A percentile compares a stretch with the other conserved stretches of the same genome.
phyloP scores from a whole-genome alignment of 2,113 vertebrate species.

The Pluvialis apricaria region DNA sequence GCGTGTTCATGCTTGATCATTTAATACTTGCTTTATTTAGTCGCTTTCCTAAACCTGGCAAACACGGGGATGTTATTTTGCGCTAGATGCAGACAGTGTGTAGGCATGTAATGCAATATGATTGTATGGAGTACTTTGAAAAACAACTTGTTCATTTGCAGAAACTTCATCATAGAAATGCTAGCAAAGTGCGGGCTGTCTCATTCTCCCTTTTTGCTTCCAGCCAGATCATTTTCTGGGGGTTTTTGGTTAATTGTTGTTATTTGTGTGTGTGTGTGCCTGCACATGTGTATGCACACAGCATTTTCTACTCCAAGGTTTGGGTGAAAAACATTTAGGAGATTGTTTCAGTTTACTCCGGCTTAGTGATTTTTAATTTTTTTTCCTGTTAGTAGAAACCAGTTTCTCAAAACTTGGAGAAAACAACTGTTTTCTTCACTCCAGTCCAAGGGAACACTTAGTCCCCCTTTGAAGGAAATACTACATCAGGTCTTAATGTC shows the following conservation, averaged over 20 bases:
- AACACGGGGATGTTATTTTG: accelerated
- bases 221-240: neutral
- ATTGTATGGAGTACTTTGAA: neutral
- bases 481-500: neutral
- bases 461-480: neutral
- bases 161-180: neutral
- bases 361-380: neutral
- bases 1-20: neutral
- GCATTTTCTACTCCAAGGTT: neutral
- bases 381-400: neutral
- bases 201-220: neutral
- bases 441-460: neutral
- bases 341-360: neutral
- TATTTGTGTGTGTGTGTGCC: neutral
- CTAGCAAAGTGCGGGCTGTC: neutral
- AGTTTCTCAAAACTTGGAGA: neutral
- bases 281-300: neutral
- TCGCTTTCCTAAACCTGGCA: neutral
- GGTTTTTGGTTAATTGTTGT: neutral
- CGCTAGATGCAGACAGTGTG: neutral
- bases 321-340: neutral
- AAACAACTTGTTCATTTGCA: slow-evolving; percentile 13
- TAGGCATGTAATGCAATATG: neutral
- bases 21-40: neutral
- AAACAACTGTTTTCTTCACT: neutral